Conservation (phyloP, 1,140 invertebrate species). For the Wasmannia auropunctata region DNA sequence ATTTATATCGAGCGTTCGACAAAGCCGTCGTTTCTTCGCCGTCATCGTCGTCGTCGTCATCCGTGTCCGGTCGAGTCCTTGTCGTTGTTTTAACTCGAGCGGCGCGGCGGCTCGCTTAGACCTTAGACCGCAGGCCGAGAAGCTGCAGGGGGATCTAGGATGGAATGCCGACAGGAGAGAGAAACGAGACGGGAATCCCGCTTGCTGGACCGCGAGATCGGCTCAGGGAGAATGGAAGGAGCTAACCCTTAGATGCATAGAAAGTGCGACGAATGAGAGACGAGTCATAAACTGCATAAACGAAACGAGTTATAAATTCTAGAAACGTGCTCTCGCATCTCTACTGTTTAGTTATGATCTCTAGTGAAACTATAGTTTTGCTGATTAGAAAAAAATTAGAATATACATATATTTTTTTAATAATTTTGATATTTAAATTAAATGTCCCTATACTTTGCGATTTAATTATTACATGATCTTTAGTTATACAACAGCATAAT, state of each 20-base stretch:
- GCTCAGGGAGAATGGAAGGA: neutral
- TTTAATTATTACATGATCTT: neutral
- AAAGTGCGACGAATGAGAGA: conserved; percentile 11
- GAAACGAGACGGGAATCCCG: conserved; percentile 35
- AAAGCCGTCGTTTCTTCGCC: neutral
- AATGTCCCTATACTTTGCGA: neutral
- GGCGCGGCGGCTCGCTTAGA: conserved; percentile 12
- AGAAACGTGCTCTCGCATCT: neutral
- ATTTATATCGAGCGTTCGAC: conserved; percentile 30
- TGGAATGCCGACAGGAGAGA: conserved; percentile 54
- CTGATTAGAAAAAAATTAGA: neutral
- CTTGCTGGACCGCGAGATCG: conserved; percentile 19
- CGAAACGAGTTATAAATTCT: neutral
- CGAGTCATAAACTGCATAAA: conserved; percentile 7
- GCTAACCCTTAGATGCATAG: neutral
- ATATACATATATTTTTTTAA: neutral
- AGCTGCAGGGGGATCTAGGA: conserved; percentile 47
- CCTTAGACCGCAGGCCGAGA: conserved; percentile 16
- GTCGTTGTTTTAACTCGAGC: conserved; percentile 40
- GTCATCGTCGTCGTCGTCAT: neutral
- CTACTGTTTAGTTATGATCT: neutral
- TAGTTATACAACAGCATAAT: neutral
- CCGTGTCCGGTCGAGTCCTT: neutral
- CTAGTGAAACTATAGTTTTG: neutral
- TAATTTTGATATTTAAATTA: neutral